phyloP scores from a whole-genome alignment of 2,113 vertebrate genomes.

The Archilochus colubris region DNA sequence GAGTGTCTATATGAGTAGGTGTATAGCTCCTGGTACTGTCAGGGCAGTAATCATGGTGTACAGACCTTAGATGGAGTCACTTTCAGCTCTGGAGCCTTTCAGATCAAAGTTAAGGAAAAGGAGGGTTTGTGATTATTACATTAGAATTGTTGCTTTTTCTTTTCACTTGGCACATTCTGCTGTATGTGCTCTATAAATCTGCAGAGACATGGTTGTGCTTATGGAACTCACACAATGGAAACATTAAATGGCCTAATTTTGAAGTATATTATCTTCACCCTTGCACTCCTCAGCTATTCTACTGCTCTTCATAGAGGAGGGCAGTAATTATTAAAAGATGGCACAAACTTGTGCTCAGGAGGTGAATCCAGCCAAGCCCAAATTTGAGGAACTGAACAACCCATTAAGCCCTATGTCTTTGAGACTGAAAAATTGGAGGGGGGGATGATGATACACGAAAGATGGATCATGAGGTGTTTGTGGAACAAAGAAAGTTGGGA shows the following conservation, averaged over 20 bases:
- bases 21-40: neutral
- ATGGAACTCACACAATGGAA: slow-evolving; percentile 3
- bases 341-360: slow-evolving; percentile 1
- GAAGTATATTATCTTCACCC: slow-evolving; percentile 12
- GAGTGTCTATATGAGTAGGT: neutral
- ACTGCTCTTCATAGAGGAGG: neutral
- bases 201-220: neutral
- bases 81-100: neutral
- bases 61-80: neutral
- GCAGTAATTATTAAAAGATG: slow-evolving; percentile 25
- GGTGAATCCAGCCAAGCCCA: neutral
- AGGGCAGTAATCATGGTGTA: neutral
- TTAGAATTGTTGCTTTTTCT: neutral
- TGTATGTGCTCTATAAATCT: neutral
- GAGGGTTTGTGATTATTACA: neutral
- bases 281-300: neutral
- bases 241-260: slow-evolving; percentile 51
- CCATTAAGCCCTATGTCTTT: neutral
- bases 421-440: neutral
- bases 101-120: neutral
- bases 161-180: neutral
- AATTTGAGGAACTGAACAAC: neutral
- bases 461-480: neutral
- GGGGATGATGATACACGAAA: neutral
- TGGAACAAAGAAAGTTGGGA: neutral